phyloP scores from a whole-genome alignment of 1,140 invertebrate species.

The Pogonomyrmex barbatus region DNA sequence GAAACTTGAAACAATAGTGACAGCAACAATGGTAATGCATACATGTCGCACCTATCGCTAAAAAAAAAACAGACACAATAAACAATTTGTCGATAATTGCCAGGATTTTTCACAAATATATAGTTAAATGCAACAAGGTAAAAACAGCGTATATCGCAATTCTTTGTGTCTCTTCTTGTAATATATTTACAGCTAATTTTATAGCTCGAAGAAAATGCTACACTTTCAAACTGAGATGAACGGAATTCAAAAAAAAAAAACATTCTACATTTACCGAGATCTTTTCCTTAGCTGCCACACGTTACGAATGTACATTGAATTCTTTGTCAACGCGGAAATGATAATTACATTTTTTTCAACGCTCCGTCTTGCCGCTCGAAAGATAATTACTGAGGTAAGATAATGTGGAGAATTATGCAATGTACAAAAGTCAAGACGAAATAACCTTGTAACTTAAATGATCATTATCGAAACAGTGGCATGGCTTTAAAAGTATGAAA shows the following conservation, averaged over 20 bases:
- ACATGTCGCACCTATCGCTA: slow-evolving; percentile 41
- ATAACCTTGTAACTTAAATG: background rate
- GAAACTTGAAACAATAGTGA: slow-evolving; percentile 31
- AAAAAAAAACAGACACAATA: slow-evolving; percentile 10
- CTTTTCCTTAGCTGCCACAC: background rate
- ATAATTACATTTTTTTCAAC: slow-evolving; percentile 23
- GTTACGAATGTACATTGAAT: background rate
- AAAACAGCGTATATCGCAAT: background rate
- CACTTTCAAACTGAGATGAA: background rate
- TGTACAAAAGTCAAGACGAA: background rate
- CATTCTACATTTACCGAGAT: background rate
- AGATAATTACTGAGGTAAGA: background rate
- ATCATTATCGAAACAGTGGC: background rate
- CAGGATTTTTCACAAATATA: background rate
- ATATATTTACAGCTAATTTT: background rate
- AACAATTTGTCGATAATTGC: background rate
- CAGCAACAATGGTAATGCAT: slow-evolving; percentile 17
- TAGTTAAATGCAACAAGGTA: background rate
- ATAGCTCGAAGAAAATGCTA: background rate
- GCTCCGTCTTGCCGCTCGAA: background rate
- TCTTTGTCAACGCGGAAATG: slow-evolving; percentile 13
- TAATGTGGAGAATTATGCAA: background rate
- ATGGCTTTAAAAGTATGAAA: background rate
- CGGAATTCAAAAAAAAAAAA: background rate
- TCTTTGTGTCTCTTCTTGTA: background rate